These are phyloP conservation scores for Corythornis vintsioides DNA, from an alignment of 2,113 vertebrate species.

Conservation along the genomic window DNA sequence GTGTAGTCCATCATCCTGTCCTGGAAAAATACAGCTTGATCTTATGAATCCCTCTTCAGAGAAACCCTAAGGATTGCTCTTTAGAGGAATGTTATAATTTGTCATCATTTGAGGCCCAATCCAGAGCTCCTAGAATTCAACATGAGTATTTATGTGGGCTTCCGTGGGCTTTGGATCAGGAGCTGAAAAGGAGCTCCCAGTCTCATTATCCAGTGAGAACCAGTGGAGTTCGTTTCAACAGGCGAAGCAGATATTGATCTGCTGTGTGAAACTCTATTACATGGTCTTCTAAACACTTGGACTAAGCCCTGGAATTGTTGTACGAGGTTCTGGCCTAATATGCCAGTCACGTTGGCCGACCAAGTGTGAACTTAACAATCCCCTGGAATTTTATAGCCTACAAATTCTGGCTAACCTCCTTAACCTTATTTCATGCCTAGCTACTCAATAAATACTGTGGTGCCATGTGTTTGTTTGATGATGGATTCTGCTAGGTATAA, in stretches of 20 bases:
- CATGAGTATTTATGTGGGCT: not conserved
- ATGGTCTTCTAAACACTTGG: constrained; percentile 4
- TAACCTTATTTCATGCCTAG: not conserved
- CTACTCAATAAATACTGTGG: not conserved
- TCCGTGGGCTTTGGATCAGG: not conserved
- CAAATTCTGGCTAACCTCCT: not conserved
- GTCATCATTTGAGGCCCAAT: not conserved
- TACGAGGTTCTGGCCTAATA: not conserved
- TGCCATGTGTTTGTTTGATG: not conserved
- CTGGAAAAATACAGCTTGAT: not conserved
- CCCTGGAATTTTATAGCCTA: not conserved
- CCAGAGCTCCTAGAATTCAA: not conserved
- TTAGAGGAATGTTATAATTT: not conserved
- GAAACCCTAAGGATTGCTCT: not conserved
- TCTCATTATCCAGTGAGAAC: not conserved
- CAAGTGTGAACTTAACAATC: not conserved
- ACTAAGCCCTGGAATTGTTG: not conserved
- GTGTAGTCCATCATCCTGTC: not conserved
- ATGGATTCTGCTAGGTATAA: not conserved
- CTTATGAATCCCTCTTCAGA: not conserved
- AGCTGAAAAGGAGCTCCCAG: not conserved
- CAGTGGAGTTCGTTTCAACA: not conserved
- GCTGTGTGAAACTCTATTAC: not conserved
- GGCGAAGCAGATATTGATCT: not conserved
- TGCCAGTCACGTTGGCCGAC: not conserved